Percentiles rank a stretch among this genome's conserved stretches.
Conservation (phyloP, 2,797 vertebrate species). For the Falco concolor region DNA sequence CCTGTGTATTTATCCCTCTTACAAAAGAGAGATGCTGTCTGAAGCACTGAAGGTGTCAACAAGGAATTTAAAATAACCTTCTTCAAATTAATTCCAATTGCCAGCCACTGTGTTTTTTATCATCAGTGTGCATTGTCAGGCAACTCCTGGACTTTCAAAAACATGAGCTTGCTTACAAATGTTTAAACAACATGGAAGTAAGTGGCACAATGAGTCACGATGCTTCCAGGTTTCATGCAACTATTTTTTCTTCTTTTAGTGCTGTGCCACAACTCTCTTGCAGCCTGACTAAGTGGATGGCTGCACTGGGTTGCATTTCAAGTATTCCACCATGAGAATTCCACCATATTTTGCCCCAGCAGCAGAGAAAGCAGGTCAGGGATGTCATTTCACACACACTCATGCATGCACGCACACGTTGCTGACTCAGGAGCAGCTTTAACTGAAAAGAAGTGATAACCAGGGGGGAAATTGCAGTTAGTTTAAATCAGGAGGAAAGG, state of each 20-base stretch:
- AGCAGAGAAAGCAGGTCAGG: neutral
- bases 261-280: neutral
- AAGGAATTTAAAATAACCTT: neutral
- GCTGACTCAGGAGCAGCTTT: neutral
- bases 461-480: neutral
- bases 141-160: neutral
- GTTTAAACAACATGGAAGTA: neutral
- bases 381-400: neutral
- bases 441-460: neutral
- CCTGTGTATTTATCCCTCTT: neutral
- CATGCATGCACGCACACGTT: fast-evolving
- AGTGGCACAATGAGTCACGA: neutral
- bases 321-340: neutral
- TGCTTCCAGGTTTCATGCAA: neutral
- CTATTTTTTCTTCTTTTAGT: neutral
- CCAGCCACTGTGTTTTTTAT: neutral
- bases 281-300: neutral
- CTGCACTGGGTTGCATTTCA: neutral
- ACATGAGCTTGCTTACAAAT: neutral
- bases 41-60: neutral
- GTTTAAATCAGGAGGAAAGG: slow-evolving; percentile 9
- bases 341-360: neutral
- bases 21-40: neutral
- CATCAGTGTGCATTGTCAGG: neutral
- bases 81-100: neutral